Percentiles rank a stretch among this genome's conserved stretches.
phyloP scores from a whole-genome alignment of 1,140 invertebrate genomes.

The Anoplolepis gracilipes region DNA sequence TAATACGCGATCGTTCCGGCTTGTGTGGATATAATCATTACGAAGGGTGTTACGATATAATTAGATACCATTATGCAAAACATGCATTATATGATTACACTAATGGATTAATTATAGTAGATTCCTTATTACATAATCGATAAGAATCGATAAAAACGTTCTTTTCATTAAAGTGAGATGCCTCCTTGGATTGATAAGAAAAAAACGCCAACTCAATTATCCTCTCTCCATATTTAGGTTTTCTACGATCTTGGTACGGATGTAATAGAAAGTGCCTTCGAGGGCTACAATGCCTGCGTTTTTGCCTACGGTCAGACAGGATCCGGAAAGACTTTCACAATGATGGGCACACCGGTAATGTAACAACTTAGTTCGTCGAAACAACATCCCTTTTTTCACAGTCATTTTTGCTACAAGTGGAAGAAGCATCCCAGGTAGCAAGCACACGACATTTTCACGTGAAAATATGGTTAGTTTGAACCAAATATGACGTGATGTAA shows the following conservation, averaged over 20 bases:
- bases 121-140: background rate
- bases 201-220: constrained; percentile 53
- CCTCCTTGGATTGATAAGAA: background rate
- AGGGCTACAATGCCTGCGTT: constrained; percentile 99
- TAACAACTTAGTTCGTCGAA: background rate
- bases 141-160: constrained; percentile 28
- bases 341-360: constrained; percentile 96
- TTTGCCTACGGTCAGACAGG: constrained; percentile 98
- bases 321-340: constrained; percentile 98
- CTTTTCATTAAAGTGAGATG: background rate
- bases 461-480: no score
- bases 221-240: constrained; percentile 86
- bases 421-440: constrained; percentile 14
- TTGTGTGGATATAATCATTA: constrained; percentile 5
- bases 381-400: no score
- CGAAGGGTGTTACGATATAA: constrained; percentile 9
- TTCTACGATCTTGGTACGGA: constrained; percentile 95
- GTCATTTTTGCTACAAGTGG: background rate
- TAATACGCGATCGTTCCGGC: background rate
- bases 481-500: no score
- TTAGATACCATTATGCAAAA: constrained; percentile 42
- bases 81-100: background rate
- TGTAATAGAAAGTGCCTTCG: constrained; percentile 97
- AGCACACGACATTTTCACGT: no score
- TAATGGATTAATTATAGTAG: background rate